phyloP scores from a whole-genome alignment of 2,888 invertebrate genomes.

The Pristionchus japonicus region DNA sequence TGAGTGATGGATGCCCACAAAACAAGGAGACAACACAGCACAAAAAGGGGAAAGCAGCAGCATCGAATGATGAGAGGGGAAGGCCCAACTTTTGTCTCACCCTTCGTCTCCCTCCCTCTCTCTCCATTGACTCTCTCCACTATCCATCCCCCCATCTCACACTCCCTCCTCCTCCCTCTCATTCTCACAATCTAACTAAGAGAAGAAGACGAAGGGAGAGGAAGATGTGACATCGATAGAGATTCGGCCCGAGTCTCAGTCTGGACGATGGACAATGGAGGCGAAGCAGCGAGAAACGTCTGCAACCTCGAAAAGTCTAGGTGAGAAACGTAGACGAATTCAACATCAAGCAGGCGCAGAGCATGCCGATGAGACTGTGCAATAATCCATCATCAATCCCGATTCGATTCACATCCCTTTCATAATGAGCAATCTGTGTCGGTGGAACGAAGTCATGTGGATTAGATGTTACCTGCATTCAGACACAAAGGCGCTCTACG shows the following conservation, averaged over 20 bases:
- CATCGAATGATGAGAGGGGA: conserved; percentile 7
- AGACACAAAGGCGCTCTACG: background rate
- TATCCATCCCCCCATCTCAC: background rate
- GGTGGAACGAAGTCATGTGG: background rate
- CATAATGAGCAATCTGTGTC: background rate
- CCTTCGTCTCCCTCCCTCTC: background rate
- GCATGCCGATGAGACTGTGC: too few relatives aligned
- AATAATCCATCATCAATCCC: too few relatives aligned
- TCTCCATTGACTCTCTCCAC: conserved; percentile 7
- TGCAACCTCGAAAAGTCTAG: too few relatives aligned
- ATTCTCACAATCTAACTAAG: conserved; percentile 35
- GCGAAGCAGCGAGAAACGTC: too few relatives aligned
- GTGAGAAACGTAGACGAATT: too few relatives aligned
- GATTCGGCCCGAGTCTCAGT: background rate
- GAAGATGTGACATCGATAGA: conserved; percentile 38
- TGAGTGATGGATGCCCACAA: background rate
- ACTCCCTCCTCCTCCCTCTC: conserved; percentile 34
- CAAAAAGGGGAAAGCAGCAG: too few relatives aligned
- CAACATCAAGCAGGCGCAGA: too few relatives aligned
- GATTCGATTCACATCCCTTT: too few relatives aligned
- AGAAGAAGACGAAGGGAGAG: background rate
- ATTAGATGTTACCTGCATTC: too few relatives aligned
- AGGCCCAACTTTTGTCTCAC: conserved; percentile 36
- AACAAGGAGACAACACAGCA: background rate
- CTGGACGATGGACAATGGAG: background rate